Conservation (phyloP, 53 echinoderm and acorn worm genomes). For the Patiria pectinifera region DNA sequence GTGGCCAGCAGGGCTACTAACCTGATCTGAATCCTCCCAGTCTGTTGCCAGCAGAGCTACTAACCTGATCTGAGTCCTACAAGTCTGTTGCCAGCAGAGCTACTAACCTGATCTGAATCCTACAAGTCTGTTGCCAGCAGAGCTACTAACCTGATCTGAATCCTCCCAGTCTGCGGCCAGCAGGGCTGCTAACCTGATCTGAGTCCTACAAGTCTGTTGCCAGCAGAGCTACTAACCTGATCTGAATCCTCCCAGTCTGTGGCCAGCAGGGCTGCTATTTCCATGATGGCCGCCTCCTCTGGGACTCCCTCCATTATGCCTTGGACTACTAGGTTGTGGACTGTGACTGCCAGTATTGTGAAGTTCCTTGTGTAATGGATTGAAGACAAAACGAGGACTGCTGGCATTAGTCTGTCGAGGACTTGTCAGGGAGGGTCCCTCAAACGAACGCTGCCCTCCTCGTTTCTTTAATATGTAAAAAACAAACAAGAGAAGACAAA, state of each 20-base stretch:
- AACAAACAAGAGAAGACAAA: background rate
- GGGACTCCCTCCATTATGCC: conserved; percentile 76
- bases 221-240: conserved; percentile 72
- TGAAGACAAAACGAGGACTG: conserved; percentile 77
- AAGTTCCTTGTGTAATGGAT: conserved; percentile 43
- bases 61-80: conserved; percentile 87
- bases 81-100: conserved; percentile 72
- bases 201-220: conserved; percentile 1
- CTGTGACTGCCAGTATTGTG: conserved; percentile 59
- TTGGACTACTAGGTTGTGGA: conserved; percentile 79
- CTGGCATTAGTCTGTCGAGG: conserved; percentile 73
- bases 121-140: background rate
- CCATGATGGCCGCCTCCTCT: conserved; percentile 63
- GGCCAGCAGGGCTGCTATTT: conserved; percentile 70
- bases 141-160: background rate
- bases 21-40: background rate
- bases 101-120: conserved; percentile 4
- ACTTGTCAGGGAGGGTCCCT: conserved; percentile 76
- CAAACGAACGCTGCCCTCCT: conserved; percentile 77
- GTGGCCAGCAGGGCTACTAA: no score
- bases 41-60: conserved; percentile 11
- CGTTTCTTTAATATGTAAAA: conserved; percentile 63
- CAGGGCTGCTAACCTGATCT: background rate
- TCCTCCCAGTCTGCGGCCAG: background rate
- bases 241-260: conserved; percentile 82